These are phyloP conservation scores for Drosophila pseudotalamancana DNA, from an alignment of 2,888 invertebrate species.

Conservation along the genomic window DNA sequence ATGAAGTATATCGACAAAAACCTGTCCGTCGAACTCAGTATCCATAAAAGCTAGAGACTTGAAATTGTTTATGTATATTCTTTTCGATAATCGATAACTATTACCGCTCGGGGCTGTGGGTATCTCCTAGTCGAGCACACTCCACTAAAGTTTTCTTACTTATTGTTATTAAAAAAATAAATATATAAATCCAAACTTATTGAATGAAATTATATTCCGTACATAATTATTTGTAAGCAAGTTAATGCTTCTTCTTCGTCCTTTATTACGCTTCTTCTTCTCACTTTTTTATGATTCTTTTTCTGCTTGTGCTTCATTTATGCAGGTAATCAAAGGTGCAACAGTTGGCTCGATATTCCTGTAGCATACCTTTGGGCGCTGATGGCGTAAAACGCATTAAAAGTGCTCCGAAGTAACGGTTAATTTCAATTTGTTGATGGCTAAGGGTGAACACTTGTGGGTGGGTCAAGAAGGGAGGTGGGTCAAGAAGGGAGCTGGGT, in stretches of 20 bases:
- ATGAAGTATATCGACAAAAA: no score
- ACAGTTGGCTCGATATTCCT: conserved; percentile 22
- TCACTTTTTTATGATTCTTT: no score
- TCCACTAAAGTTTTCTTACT: not conserved
- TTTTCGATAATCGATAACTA: no score
- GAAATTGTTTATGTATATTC: no score
- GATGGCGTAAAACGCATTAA: conserved; percentile 20
- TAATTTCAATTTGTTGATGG: conserved; percentile 38
- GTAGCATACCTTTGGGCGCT: conserved; percentile 31
- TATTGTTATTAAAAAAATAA: not conserved
- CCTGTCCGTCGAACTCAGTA: no score
- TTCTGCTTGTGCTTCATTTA: not conserved
- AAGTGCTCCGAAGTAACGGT: conserved; percentile 9
- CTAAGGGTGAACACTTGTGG: not conserved
- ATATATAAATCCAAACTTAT: not conserved
- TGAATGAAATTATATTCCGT: not conserved
- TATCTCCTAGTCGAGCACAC: no score
- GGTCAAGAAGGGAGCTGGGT: not conserved
- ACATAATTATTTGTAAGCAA: not conserved
- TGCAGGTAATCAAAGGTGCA: conserved; percentile 14
- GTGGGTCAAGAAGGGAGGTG: no score
- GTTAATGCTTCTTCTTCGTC: not conserved
- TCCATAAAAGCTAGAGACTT: no score
- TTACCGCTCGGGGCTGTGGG: no score
- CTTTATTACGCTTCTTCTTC: no score